Conservation (phyloP, 2,797 vertebrate species). For the Intellagama lesueurii region DNA sequence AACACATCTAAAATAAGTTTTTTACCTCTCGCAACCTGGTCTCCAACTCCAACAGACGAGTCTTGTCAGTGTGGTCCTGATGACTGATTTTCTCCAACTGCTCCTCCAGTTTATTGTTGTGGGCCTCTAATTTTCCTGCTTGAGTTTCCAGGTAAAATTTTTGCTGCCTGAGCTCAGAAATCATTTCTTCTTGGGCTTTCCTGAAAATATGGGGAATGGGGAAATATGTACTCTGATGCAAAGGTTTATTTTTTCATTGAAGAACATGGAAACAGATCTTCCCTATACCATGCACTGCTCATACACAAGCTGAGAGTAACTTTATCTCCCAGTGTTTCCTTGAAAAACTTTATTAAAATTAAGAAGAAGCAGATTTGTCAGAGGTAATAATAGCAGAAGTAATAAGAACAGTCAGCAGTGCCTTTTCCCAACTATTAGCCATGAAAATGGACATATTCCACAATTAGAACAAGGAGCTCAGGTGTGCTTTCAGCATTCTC, state of each 20-base stretch:
- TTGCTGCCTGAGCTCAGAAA: slow-evolving; percentile 97
- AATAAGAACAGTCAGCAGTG: not conserved
- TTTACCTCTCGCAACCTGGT: slow-evolving; percentile 84
- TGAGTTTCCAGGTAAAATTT: slow-evolving; percentile 94
- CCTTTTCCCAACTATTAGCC: not conserved
- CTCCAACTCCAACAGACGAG: slow-evolving; percentile 83
- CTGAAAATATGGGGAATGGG: slow-evolving; percentile 72
- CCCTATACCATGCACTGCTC: not conserved
- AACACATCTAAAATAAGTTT: slow-evolving; percentile 4
- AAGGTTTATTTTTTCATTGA: not conserved
- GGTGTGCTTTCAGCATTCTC: too few species aligned
- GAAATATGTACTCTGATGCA: slow-evolving; percentile 44
- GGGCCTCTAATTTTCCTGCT: slow-evolving; percentile 84
- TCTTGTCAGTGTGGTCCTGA: slow-evolving; percentile 96
- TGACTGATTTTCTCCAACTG: slow-evolving; percentile 98
- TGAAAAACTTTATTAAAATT: not conserved
- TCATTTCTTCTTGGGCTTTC: slow-evolving; percentile 99
- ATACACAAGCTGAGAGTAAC: not conserved
- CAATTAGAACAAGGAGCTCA: not conserved
- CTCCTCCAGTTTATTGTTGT: slow-evolving; percentile 96
- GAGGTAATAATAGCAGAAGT: not conserved
- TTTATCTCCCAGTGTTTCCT: not conserved
- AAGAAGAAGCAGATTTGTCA: not conserved
- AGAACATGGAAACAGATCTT: not conserved
- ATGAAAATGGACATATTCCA: not conserved